These are phyloP conservation scores for Mycogona germanica DNA, from an alignment of 2,888 invertebrate species.

Conservation along the genomic window DNA sequence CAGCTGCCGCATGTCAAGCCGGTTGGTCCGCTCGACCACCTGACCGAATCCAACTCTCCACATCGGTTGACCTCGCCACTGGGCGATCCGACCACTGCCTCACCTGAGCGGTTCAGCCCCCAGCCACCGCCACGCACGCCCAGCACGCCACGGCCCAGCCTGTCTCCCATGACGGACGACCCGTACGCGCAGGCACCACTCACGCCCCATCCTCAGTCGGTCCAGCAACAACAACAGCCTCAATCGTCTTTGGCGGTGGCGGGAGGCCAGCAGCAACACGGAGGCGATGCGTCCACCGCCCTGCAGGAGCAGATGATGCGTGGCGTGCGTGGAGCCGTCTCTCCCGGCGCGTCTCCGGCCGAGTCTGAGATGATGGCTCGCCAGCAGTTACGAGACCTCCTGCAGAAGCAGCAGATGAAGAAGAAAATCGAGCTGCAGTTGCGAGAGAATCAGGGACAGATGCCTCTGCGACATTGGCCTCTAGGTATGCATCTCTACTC, in stretches of 20 bases:
- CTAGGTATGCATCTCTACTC: slow-evolving; percentile 13
- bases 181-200: slow-evolving; percentile 21
- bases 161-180: slow-evolving; percentile 24
- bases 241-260: slow-evolving; percentile 13
- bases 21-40: not conserved
- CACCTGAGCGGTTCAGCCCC: not conserved
- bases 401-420: slow-evolving; percentile 55
- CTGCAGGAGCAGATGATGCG: slow-evolving; percentile 17
- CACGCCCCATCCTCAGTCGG: slow-evolving; percentile 2
- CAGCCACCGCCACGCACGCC: slow-evolving; percentile 18
- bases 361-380: slow-evolving; percentile 44
- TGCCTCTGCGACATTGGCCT: slow-evolving; percentile 27
- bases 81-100: not conserved
- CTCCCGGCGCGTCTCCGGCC: slow-evolving; percentile 17
- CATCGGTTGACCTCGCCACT: not conserved
- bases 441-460: slow-evolving; percentile 36
- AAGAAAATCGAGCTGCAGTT: slow-evolving; percentile 27
- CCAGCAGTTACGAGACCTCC: slow-evolving; percentile 59
- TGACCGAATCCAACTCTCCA: not conserved
- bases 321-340: not conserved
- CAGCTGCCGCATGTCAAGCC: slow-evolving; percentile 4
- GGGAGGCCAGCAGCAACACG: slow-evolving; percentile 8
- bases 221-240: no score
- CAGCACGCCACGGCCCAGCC: slow-evolving; percentile 35
- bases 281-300: slow-evolving; percentile 1